Evolutionary conservation across 2,888 invertebrate species (phyloP), one percentile per base, ranked within the genome.

Genomic region (Thelaira solivaga): DNA sequence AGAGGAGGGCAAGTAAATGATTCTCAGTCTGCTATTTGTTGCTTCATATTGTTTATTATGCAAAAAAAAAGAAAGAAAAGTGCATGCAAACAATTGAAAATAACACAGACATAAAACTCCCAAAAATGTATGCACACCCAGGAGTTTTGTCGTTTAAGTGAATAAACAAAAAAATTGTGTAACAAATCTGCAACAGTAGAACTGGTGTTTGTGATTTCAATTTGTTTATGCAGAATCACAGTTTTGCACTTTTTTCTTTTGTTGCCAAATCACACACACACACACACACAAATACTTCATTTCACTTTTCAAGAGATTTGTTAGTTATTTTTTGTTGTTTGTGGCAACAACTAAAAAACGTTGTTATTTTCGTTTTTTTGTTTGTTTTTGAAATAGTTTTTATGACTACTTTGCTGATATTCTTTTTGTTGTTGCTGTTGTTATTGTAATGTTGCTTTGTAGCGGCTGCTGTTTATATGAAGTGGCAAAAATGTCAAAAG

Each of bases 401-500:
- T 75, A 13, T 43, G 18, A n/a, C 34, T 36, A 29, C 10, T 29
- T 47, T n/a, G n/a, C n/a, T n/a, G n/a, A n/a, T n/a, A n/a, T n/a
- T 47, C 45, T 41, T 22, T 61, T 53, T 51, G 31, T 43, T 34
- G 8, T 47, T 57, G 36, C 8, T 16, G 18, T 65, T 36, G 11
- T 43, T 24, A 24, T 53, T 7, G 4, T 39, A 13, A 36, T 55
- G n/a, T 62, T 62, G 18, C 51, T n/a, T 59, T 67, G 49, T 69
- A 59, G 67, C 34, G 64, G 61, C 61, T 71, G 22, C 34, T 69
- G 68, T 74, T 78, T 78, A 36, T 69, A 74, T 78, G 79, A 75
- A 75, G 79, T 79, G 79, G 75, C 72, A 76, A 82, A 83, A 84
- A 83, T 85, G 85, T 85, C 85, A 85, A 83, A 85, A 84, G 83